phyloP scores from a whole-genome alignment of 2,888 invertebrate species.

The Pammene fasciana region DNA sequence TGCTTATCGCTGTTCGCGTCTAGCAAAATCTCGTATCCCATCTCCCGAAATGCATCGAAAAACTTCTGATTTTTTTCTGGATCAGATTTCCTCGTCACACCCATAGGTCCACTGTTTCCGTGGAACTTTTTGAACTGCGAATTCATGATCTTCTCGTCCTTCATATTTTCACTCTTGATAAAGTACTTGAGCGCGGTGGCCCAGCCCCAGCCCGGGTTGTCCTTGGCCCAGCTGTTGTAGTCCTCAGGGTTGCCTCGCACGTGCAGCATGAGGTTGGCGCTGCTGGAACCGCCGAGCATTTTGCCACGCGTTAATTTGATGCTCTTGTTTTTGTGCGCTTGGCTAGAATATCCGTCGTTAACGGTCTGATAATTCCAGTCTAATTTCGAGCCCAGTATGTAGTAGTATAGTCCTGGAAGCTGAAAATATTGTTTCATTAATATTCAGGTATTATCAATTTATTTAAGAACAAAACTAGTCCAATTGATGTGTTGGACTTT shows the following conservation, averaged over 20 bases:
- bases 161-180: constrained; percentile 36
- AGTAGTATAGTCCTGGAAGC: constrained; percentile 35
- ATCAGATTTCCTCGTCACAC: constrained; percentile 22
- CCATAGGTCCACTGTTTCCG: constrained; percentile 23
- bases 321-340: constrained; percentile 26
- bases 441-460: neutral
- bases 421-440: neutral
- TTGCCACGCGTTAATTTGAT: constrained; percentile 35
- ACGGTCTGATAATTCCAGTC: constrained; percentile 40
- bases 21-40: constrained; percentile 25
- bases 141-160: constrained; percentile 26
- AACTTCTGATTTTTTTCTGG: constrained; percentile 23
- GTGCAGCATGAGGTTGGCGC: constrained; percentile 39
- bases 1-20: constrained; percentile 32
- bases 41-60: constrained; percentile 19
- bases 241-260: constrained; percentile 32
- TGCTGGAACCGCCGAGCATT: constrained; percentile 40
- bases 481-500: too few relatives aligned
- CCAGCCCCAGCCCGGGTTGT: constrained; percentile 35
- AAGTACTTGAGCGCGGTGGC: constrained; percentile 35
- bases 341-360: constrained; percentile 35
- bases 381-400: constrained; percentile 24
- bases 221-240: constrained; percentile 29
- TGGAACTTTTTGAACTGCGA: constrained; percentile 22
- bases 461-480: too few relatives aligned